A percentile compares a stretch with the other conserved stretches of the same genome.
These are phyloP conservation scores for Monopis laevigella DNA, from an alignment of 2,888 invertebrate species.

Conservation along the genomic window DNA sequence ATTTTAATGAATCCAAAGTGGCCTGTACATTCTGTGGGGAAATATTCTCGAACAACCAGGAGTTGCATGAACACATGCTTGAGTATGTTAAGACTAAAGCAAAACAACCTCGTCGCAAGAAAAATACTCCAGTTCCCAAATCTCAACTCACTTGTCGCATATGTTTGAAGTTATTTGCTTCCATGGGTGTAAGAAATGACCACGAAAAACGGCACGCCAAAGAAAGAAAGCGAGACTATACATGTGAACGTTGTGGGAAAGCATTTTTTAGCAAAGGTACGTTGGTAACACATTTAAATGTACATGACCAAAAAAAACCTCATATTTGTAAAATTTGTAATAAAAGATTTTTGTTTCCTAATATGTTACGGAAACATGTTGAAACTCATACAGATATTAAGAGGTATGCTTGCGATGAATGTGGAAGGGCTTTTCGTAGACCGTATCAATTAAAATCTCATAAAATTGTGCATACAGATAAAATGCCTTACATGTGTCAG, in stretches of 20 bases:
- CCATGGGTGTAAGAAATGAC: slow-evolving; percentile 35
- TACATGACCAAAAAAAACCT: slow-evolving; percentile 47
- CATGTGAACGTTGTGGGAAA: slow-evolving; percentile 54
- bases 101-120: slow-evolving; percentile 37
- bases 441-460: slow-evolving; percentile 79
- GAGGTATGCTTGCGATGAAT: slow-evolving; percentile 52
- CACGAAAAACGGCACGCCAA: slow-evolving; percentile 70
- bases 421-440: slow-evolving; percentile 63
- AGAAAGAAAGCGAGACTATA: slow-evolving; percentile 32
- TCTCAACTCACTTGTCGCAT: slow-evolving; percentile 45
- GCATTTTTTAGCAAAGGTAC: slow-evolving; percentile 56
- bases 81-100: slow-evolving; percentile 33
- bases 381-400: slow-evolving; percentile 54
- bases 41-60: slow-evolving; percentile 39
- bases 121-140: slow-evolving; percentile 37
- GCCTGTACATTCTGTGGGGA: slow-evolving; percentile 42
- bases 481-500: slow-evolving; percentile 80
- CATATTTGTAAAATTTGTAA: slow-evolving; percentile 52
- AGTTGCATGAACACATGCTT: slow-evolving; percentile 33
- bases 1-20: slow-evolving; percentile 30
- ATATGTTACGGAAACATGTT: slow-evolving; percentile 50
- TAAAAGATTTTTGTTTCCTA: slow-evolving; percentile 47
- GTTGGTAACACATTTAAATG: slow-evolving; percentile 48
- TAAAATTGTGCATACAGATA: slow-evolving; percentile 79
- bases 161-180: slow-evolving; percentile 49